phyloP scores from a whole-genome alignment of 1,140 invertebrate genomes.

The Drosophila pallidifrons region DNA sequence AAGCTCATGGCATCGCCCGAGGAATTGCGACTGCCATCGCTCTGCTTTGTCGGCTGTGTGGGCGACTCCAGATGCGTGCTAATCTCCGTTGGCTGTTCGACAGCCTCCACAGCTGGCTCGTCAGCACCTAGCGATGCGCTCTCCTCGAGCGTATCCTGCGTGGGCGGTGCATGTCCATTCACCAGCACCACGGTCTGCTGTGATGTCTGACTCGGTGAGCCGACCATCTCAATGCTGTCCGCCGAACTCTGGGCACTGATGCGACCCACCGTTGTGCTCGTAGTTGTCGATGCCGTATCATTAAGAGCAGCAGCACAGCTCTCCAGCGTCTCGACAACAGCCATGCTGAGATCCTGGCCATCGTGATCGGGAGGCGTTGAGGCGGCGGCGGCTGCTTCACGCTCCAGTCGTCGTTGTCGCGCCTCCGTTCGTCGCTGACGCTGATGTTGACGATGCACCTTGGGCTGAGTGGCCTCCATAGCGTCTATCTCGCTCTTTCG shows the following conservation, averaged over 20 bases:
- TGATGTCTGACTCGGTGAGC: conserved; percentile 72
- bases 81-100: not conserved
- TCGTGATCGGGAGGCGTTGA: conserved; percentile 51
- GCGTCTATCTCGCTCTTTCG: not conserved
- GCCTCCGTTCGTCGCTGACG: conserved; percentile 77
- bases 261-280: conserved; percentile 57
- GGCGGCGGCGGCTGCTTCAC: conserved; percentile 61
- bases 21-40: conserved; percentile 78
- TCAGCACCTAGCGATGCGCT: conserved; percentile 56
- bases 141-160: conserved; percentile 53
- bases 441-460: conserved; percentile 83
- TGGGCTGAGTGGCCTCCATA: conserved; percentile 74
- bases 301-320: conserved; percentile 69
- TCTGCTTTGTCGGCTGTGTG: conserved; percentile 64
- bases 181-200: conserved; percentile 80
- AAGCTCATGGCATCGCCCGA: conserved; percentile 80
- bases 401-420: conserved; percentile 67
- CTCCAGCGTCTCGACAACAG: conserved; percentile 38
- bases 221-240: conserved; percentile 74
- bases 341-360: conserved; percentile 3
- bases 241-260: conserved; percentile 75
- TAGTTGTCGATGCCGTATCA: conserved; percentile 44
- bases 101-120: conserved; percentile 20
- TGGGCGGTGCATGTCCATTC: conserved; percentile 73
- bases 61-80: conserved; percentile 46